Base-by-base conservation (phyloP, 2,888 invertebrate genomes). In the Diaprepes abbreviatus region DNA sequence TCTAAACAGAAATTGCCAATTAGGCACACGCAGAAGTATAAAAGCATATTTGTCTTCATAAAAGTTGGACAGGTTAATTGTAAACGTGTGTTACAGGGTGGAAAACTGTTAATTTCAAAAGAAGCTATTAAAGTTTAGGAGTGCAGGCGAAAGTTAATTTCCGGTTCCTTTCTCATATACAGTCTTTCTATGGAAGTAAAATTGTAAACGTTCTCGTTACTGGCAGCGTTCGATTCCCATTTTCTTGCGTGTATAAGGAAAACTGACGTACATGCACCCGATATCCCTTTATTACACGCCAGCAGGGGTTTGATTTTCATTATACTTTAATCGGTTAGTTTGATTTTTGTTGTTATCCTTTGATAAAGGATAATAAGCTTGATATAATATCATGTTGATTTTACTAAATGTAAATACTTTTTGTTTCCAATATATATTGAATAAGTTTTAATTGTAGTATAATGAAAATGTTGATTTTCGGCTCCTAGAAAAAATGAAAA, bases 41-140 rank as follows among this genome's bases (percentile, higher is more conserved):
- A 66, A 66, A 48, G 19, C 59, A 40, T 66, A 66, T 66, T 59
- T 66, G 59, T 59, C 59, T 66, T 66, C 59, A 59, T 66, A 66
- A 66, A 66, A 55, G 60, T 67, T 50, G 52, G 69, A 69, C 69
- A 69, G 69, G 69, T 59, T 64, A 69, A 69, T 69, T 69, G 69
- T 69, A 64, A 64, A 58, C 64, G 63, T 63, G 63, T 50, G 40
- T 38, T 68, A 55, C 62, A 67, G 62, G 62, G 54, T 58, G 63
- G 45, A 62, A 67, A 52, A 21, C 40, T 63, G 57, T 59, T 69
- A 64, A 69, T 54, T 69, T 64, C 52, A 21, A 69, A 71, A 57
- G 67, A 60, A 68, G 55, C 66, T 65, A 71, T 71, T 67, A 68
- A 65, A 72, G 65, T 72, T 68, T 38, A 36, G 63, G 33, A 52